These are phyloP conservation scores for Poeciliopsis turneri DNA, from an alignment of 2,797 vertebrate genomes.

Conservation along the genomic window DNA sequence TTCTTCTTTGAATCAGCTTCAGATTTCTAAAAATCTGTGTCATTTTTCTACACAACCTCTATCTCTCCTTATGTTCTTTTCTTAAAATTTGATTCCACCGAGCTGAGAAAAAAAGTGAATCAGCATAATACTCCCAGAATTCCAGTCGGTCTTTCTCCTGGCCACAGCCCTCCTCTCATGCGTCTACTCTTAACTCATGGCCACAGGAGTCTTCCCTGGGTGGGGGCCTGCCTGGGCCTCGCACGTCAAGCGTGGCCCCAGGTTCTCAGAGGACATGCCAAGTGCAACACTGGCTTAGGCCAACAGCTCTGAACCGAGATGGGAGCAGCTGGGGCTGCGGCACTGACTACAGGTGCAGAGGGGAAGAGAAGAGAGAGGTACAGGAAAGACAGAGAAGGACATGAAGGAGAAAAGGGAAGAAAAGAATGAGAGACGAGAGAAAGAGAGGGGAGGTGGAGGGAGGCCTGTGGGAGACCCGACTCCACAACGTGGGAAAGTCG, in stretches of 20 bases:
- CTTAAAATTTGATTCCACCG: slow-evolving; percentile 27
- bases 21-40: neutral
- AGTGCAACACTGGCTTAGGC: slow-evolving; percentile 81
- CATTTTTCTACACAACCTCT: neutral
- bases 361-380: slow-evolving; percentile 51
- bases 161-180: slow-evolving; percentile 59
- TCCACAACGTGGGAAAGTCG: slow-evolving; percentile 81
- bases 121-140: slow-evolving; percentile 67
- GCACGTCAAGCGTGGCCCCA: slow-evolving; percentile 81
- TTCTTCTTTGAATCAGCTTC: too few relatives aligned
- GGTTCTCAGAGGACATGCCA: slow-evolving; percentile 83
- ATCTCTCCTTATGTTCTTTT: slow-evolving; percentile 17
- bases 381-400: slow-evolving; percentile 31
- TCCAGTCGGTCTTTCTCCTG: slow-evolving; percentile 62
- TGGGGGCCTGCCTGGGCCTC: slow-evolving; percentile 70
- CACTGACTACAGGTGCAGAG: slow-evolving; percentile 80
- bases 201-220: slow-evolving; percentile 68
- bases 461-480: slow-evolving; percentile 73
- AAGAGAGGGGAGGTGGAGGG: slow-evolving; percentile 50
- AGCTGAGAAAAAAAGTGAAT: slow-evolving; percentile 54
- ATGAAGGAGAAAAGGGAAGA: slow-evolving; percentile 14
- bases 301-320: slow-evolving; percentile 70
- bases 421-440: slow-evolving; percentile 36
- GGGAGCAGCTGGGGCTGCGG: slow-evolving; percentile 76
- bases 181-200: slow-evolving; percentile 65